Conservation (phyloP, 2,888 invertebrate genomes). For the Drosophila lacicola region DNA sequence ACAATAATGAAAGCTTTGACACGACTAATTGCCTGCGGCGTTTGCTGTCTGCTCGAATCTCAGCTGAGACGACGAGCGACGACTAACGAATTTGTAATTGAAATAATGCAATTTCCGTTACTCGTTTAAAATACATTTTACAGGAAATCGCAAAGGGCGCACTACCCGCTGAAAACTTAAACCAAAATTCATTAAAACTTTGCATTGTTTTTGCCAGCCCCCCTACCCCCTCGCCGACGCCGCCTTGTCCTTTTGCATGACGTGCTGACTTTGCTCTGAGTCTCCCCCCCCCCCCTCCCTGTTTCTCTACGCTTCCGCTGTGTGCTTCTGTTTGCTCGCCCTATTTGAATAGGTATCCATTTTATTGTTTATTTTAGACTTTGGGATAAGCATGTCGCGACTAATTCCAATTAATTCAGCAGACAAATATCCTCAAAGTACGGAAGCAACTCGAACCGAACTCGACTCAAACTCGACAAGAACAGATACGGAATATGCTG, state of each 20-base stretch:
- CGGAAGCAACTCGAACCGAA: constrained; percentile 65
- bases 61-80: constrained; percentile 44
- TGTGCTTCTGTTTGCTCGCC: constrained; percentile 55
- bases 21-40: constrained; percentile 81
- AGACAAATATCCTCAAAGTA: constrained; percentile 79
- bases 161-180: constrained; percentile 76
- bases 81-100: constrained; percentile 79
- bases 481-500: constrained; percentile 60
- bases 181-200: constrained; percentile 81
- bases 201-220: constrained; percentile 65
- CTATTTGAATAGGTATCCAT: constrained; percentile 80
- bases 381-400: constrained; percentile 81
- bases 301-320: constrained; percentile 22
- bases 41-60: constrained; percentile 74
- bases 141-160: constrained; percentile 78
- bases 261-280: constrained; percentile 49
- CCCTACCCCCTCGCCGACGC: constrained; percentile 23
- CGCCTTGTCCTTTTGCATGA: constrained; percentile 54
- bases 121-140: constrained; percentile 81
- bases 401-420: constrained; percentile 82
- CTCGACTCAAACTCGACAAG: constrained; percentile 38
- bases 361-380: constrained; percentile 81
- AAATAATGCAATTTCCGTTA: constrained; percentile 81
- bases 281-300: constrained; percentile 1
- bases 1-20: constrained; percentile 81